Evolutionary conservation across 2,113 vertebrate genomes (phyloP), one percentile per base, ranked within the genome.

Genomic region (Eretmochelys imbricata): DNA sequence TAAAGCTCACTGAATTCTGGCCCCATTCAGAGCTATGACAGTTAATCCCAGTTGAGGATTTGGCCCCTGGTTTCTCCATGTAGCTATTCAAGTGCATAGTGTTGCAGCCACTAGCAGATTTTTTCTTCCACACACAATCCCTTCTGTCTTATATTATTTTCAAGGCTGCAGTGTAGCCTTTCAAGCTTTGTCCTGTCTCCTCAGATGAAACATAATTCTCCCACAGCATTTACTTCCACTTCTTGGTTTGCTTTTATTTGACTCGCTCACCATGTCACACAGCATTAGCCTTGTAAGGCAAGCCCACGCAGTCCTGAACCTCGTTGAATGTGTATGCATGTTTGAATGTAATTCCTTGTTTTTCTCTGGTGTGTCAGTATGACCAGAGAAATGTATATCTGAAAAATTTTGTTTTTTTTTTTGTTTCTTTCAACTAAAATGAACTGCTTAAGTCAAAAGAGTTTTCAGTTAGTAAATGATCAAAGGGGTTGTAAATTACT

Each of bases 161-260:
- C 82, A 93, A 94, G 75, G 92, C 91, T 95, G 72, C 85, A 95
- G 78, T 93, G 88, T 79, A 81, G 95, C 92, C 93, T 85, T 59
- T 93, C 87, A 90, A 93, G 62, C 95, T 93, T 96, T 94, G 55
- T 92, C 93, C 93, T 96, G 49, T 57, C 57, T 93, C 83, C 38
- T 49, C 79, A 95, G 91, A 96, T 97, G 88, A 95, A 96, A 89
- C 75, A 46, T 96, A 92, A 94, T 96, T 95, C 89, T 95, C 78
- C 94, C 92, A 94, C 85, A 89, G 87, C 89, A 51, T 87, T 97
- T 95, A 95, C 87, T 97, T 96, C 94, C 95, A 96, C 94, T 96
- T 88, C 75, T 53, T 96, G 92, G 57, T 96, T 97, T 96, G 94
- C 97, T 96, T 96, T 96, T 87, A 79, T 96, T 93, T 96, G 92